Evolutionary conservation across 2,888 invertebrate species (phyloP).

Genomic region (Heliconius ethilla): DNA sequence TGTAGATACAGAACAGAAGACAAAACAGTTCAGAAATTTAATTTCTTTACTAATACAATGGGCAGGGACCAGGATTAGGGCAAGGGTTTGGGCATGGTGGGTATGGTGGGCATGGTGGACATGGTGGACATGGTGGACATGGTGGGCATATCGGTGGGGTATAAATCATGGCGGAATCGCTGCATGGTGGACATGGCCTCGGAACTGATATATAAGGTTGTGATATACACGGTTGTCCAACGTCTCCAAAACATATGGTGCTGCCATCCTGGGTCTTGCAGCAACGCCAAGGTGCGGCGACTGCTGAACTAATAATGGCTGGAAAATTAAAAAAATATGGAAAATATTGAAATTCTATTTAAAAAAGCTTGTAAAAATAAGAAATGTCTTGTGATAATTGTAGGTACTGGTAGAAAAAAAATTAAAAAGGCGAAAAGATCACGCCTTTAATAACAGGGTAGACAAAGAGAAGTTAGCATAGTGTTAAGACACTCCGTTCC

Average conservation of each 20-base stretch:
- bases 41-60: not conserved
- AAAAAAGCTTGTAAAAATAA: too few species aligned
- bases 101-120: slow-evolving; percentile 50
- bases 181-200: slow-evolving; percentile 54
- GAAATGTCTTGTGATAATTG: too few species aligned
- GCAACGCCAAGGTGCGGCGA: slow-evolving; percentile 67
- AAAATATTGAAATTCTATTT: too few species aligned
- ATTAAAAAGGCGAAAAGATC: too few species aligned
- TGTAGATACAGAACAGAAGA: too few species aligned
- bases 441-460: too few species aligned
- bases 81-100: slow-evolving; percentile 39
- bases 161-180: slow-evolving; percentile 54
- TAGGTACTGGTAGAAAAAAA: too few species aligned
- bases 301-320: slow-evolving; percentile 59
- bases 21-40: too few species aligned
- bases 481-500: too few species aligned
- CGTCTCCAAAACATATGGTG: slow-evolving; percentile 57
- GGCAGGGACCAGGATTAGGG: slow-evolving; percentile 18
- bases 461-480: too few species aligned
- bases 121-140: slow-evolving; percentile 42
- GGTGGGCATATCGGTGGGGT: slow-evolving; percentile 50
- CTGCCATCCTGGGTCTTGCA: slow-evolving; percentile 55
- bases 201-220: slow-evolving; percentile 56
- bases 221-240: slow-evolving; percentile 52
- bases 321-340: not conserved